A percentile compares a stretch with the other conserved stretches of the same genome.
Evolutionary conservation across 2,113 vertebrate genomes (phyloP).

Genomic region (Athene noctua): DNA sequence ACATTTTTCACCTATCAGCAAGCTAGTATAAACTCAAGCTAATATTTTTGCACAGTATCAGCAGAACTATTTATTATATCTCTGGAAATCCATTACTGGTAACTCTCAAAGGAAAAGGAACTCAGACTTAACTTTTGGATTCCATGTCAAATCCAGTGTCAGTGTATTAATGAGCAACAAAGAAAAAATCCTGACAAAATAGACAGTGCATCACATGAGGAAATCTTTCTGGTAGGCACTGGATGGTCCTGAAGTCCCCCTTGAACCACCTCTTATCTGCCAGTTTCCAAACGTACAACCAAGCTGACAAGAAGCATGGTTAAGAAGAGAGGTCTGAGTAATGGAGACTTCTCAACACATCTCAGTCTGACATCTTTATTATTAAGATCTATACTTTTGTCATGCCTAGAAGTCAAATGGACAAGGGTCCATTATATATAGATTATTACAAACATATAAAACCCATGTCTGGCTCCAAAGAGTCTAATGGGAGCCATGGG

Average conservation of each 20-base stretch:
- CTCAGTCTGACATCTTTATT: not conserved
- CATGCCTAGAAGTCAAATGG: not conserved
- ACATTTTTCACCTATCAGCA: not conserved
- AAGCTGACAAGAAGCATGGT: not conserved
- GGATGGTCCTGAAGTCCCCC: not conserved
- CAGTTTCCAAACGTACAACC: not conserved
- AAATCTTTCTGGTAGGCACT: not conserved
- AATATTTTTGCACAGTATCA: not conserved
- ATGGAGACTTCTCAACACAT: not conserved
- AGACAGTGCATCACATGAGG: not conserved
- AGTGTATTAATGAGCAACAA: not conserved
- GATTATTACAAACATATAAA: not conserved
- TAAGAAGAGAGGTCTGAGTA: not conserved
- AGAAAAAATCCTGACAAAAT: not conserved
- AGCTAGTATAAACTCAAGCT: not conserved
- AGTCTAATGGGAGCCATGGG: not conserved
- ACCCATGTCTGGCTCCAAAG: accelerated
- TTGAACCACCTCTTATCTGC: not conserved
- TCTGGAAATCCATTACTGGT: not conserved
- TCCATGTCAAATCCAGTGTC: not conserved
- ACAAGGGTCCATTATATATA: not conserved
- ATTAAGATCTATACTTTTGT: not conserved
- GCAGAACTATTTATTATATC: not conserved
- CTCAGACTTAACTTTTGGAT: not conserved
- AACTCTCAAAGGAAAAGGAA: not conserved